A percentile compares a stretch with the other conserved stretches of the same genome.
Conservation (phyloP, 2,113 vertebrate species). For the Entelurus aequoreus region DNA sequence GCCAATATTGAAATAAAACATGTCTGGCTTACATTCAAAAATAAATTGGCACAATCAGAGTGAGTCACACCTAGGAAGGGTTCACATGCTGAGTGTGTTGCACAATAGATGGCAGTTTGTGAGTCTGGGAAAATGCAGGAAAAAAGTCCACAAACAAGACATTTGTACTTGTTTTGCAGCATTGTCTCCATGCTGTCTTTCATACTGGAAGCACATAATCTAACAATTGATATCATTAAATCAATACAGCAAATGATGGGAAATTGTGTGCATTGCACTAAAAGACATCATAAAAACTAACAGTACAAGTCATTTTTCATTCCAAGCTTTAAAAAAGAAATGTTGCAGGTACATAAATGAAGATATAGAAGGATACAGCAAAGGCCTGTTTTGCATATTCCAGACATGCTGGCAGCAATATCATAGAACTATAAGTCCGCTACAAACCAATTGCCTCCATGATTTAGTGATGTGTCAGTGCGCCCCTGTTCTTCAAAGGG, state of each 20-base stretch:
- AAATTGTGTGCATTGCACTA: background rate
- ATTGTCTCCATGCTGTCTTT: background rate
- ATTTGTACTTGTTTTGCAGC: background rate
- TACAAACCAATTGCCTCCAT: background rate
- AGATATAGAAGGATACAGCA: slow-evolving; percentile 12
- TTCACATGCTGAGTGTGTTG: slow-evolving; percentile 2
- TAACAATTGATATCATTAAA: slow-evolving; percentile 1
- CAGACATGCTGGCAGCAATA: background rate
- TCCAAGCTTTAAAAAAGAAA: background rate
- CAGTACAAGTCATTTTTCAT: background rate
- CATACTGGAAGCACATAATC: background rate
- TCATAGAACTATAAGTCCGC: background rate
- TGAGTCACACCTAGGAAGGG: slow-evolving; percentile 3
- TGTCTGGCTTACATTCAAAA: slow-evolving; percentile 29
- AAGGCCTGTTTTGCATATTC: background rate
- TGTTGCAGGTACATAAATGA: slow-evolving; percentile 14
- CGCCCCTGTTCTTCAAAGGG: background rate
- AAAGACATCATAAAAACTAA: slow-evolving; percentile 1
- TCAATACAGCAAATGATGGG: background rate
- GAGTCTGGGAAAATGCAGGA: background rate
- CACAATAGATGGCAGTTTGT: slow-evolving; percentile 2
- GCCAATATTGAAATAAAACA: slow-evolving; percentile 39
- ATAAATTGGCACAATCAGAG: slow-evolving; percentile 5
- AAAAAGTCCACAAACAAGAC: background rate
- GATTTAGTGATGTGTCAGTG: background rate